Evolutionary conservation across 2,113 vertebrate genomes (phyloP).

Genomic region (Nestor notabilis): DNA sequence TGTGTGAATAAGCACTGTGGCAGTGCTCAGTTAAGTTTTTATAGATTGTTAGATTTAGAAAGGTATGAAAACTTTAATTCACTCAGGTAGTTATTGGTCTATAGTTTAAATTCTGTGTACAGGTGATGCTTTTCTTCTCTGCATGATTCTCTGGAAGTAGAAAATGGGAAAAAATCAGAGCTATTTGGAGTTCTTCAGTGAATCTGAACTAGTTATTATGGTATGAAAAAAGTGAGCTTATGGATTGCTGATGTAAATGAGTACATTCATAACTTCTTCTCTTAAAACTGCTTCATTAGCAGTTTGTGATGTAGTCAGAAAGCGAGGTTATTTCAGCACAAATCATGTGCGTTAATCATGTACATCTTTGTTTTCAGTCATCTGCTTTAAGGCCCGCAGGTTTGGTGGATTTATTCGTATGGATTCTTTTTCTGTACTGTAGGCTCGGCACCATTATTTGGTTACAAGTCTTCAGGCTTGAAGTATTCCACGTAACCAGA

Average conservation of each 20-base stretch:
- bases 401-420: conserved; percentile 9
- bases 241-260: conserved; percentile 10
- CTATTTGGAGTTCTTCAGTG: neutral
- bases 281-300: conserved; percentile 22
- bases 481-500: conserved; percentile 23
- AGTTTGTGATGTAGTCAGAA: neutral
- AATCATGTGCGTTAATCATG: neutral
- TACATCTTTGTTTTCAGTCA: conserved; percentile 15
- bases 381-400: neutral
- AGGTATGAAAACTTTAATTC: neutral
- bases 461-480: conserved; percentile 12
- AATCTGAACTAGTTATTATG: neutral
- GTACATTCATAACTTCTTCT: conserved; percentile 4
- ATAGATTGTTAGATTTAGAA: neutral
- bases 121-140: neutral
- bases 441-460: neutral
- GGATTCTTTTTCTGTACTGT: neutral
- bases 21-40: neutral
- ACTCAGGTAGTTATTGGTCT: neutral
- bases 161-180: neutral
- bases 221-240: neutral
- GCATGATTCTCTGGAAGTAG: neutral
- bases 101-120: neutral
- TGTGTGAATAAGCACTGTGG: neutral
- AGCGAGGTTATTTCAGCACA: conserved; percentile 11